Conservation (phyloP, 2,113 vertebrate species). For the Talpa occidentalis region DNA sequence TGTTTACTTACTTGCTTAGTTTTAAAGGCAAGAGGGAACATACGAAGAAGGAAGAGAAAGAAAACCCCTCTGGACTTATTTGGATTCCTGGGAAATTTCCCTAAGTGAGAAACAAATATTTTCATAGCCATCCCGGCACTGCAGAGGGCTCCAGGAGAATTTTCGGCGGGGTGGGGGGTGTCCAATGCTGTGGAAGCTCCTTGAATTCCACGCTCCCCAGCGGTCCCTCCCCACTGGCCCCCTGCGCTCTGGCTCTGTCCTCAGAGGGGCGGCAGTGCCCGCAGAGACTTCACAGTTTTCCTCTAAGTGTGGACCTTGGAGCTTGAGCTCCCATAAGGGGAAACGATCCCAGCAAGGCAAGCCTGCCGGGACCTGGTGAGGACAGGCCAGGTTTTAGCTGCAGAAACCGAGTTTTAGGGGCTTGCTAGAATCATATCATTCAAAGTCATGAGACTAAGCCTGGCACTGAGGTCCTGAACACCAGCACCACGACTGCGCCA, state of each 20-base stretch:
- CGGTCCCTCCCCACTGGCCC: background rate
- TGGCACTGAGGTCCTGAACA: background rate
- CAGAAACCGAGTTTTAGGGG: background rate
- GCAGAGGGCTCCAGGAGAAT: background rate
- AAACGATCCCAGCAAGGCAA: too few relatives aligned
- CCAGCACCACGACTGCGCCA: background rate
- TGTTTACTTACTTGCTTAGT: constrained; percentile 70
- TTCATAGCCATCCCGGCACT: constrained; percentile 34
- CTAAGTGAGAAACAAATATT: constrained; percentile 77
- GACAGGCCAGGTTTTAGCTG: background rate
- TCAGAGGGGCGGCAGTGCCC: background rate
- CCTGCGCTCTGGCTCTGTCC: background rate
- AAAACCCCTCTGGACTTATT: constrained; percentile 72
- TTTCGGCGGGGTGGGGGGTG: background rate
- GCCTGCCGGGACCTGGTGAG: background rate
- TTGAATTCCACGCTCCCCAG: background rate
- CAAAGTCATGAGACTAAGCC: background rate
- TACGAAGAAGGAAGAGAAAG: constrained; percentile 68
- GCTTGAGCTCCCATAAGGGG: too few relatives aligned
- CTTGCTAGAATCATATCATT: background rate
- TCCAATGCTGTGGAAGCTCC: background rate
- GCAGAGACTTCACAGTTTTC: accelerated
- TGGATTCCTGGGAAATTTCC: constrained; percentile 83
- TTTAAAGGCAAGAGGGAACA: constrained; percentile 71
- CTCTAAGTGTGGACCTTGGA: too few relatives aligned